Base-by-base conservation (phyloP, 2,888 invertebrate species). In the Microctonus aethiopoides region DNA sequence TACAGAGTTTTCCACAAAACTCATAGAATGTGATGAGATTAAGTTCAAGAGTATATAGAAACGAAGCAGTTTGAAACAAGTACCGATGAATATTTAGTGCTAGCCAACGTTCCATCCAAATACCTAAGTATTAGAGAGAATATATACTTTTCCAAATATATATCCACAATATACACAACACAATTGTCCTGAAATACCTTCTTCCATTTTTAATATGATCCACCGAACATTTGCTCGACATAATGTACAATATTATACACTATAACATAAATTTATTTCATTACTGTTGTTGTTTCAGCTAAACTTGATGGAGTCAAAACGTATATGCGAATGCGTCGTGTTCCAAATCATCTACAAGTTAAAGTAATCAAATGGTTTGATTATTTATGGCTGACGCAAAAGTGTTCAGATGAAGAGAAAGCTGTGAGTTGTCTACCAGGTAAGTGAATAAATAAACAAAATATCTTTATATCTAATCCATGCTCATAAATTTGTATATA, bases 351-450 rank as follows among this genome's bases (percentile, higher is more conserved):
- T 87, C 91, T 99, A 72, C 98, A 99, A 88, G 95, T 97, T 83
- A 97, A 98, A 88, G 98, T 96, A 79, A 98, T 99, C 88, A 97
- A 97, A 88, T 99, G 98, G 98, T 99, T 98, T 89, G 98, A 99
- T 90, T 98, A 99, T 88, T 91, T 98, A 83, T 99, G 99, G 98
- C 92, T 98, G 83, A 97, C 97, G 78, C 98, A 99, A 89, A 98
- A 98, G 89, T 97, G 97, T 86, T 97, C 97, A 26, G 97, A 98
- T 87, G 98, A 99, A 87, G 98, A 98, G 87, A 94, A 94, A 87
- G 96, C 96, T 70, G 96, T 97, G 80, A 95, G 95, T 84, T 97
- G 96, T 89, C 91, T 97, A 84, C 97, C 97, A 77, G 90, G 89
- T 90, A 77, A 84, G 83, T 79, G 26, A 52, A 51, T 54, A 65